Evolutionary conservation across 2,113 vertebrate genomes (phyloP).

Genomic region (Vombatus ursinus): DNA sequence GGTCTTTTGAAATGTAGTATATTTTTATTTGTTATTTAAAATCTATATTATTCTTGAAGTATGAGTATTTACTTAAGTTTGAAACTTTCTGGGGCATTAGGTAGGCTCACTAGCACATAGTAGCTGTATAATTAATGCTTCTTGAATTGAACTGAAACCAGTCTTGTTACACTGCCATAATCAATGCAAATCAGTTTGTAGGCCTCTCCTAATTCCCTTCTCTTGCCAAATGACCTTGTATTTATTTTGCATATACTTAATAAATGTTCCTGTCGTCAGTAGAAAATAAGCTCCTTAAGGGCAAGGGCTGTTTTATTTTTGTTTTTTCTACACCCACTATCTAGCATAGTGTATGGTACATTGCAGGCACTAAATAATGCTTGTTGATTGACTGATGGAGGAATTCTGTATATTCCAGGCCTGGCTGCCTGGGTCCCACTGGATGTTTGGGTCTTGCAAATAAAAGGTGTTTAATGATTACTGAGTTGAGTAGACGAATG

Average conservation of each 20-base stretch:
- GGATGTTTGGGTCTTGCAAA: conserved; percentile 9
- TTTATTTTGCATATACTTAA: background rate
- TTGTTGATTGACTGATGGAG: background rate
- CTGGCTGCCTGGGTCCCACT: background rate
- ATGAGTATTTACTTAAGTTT: background rate
- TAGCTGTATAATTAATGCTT: background rate
- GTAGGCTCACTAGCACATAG: background rate
- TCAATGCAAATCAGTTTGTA: background rate
- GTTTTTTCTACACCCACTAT: background rate
- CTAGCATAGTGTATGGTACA: background rate
- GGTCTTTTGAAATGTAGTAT: conserved; percentile 4
- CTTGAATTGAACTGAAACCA: background rate
- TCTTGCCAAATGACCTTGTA: background rate
- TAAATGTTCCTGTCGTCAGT: background rate
- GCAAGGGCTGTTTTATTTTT: background rate
- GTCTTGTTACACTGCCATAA: background rate
- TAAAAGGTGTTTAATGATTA: conserved; percentile 34
- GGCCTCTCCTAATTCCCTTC: background rate
- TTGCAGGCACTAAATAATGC: background rate
- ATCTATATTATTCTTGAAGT: background rate
- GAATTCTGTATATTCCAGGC: background rate
- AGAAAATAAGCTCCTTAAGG: background rate
- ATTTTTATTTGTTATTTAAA: conserved; percentile 23
- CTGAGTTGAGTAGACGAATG: background rate
- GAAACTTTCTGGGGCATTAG: background rate